Conservation (phyloP, 2,113 vertebrate genomes). For the Hyaena hyaena region DNA sequence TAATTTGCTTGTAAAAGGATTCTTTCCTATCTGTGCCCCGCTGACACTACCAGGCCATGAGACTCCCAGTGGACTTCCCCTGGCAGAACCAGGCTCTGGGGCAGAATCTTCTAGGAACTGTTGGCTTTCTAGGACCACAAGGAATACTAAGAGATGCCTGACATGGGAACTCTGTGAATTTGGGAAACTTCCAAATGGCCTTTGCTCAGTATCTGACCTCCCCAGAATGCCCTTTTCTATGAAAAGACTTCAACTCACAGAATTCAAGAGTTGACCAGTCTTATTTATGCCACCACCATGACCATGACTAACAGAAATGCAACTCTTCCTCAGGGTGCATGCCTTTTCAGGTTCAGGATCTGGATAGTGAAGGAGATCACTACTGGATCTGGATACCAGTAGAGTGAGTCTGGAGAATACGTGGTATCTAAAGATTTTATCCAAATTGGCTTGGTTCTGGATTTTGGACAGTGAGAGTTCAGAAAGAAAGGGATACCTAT, state of each 20-base stretch:
- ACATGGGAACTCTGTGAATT: background rate
- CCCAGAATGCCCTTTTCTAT: background rate
- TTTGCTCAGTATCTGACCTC: background rate
- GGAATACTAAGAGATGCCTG: background rate
- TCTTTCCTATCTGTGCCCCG: too few relatives aligned
- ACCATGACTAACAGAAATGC: background rate
- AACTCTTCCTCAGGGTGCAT: background rate
- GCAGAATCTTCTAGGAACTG: background rate
- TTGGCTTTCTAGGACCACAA: constrained; percentile 10
- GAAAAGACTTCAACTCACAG: background rate
- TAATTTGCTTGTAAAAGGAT: too few relatives aligned
- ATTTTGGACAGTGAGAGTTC: background rate
- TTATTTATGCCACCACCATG: background rate
- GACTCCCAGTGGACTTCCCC: background rate
- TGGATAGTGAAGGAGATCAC: background rate
- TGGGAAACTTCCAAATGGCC: background rate
- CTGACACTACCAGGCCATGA: background rate
- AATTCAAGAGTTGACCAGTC: background rate
- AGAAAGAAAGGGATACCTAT: background rate
- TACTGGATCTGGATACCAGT: background rate
- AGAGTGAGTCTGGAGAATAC: background rate
- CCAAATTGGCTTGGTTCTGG: background rate
- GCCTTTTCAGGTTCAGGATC: background rate
- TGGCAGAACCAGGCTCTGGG: background rate
- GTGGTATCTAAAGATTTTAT: background rate